phyloP scores from a whole-genome alignment of 2,113 vertebrate genomes.

The Leuciscus idus region DNA sequence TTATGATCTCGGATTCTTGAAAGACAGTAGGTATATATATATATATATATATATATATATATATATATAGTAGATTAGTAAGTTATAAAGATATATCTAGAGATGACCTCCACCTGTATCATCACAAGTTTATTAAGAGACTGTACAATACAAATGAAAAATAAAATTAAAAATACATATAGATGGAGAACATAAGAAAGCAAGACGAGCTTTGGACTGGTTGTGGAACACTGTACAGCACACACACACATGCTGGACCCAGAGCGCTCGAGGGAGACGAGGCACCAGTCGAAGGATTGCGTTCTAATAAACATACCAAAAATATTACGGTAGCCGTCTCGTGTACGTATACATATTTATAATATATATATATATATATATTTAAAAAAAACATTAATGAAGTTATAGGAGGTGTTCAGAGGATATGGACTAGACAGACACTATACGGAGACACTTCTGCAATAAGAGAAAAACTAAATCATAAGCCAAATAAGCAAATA shows the following conservation, averaged over 20 bases:
- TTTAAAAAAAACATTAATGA: constrained; percentile 87
- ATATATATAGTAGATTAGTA: background rate
- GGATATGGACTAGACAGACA: constrained; percentile 86
- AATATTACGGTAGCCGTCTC: constrained; percentile 89
- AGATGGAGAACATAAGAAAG: constrained; percentile 94
- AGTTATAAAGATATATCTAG: background rate
- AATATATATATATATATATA: constrained; percentile 80
- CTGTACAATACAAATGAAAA: constrained; percentile 99
- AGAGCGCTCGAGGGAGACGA: background rate
- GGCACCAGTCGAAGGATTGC: constrained; percentile 67
- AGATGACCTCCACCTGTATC: constrained; percentile 60
- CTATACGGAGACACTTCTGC: constrained; percentile 74
- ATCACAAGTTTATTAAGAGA: constrained; percentile 99
- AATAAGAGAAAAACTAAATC: constrained; percentile 80
- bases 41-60: no score
- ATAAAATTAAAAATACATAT: constrained; percentile 89
- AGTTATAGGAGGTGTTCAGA: constrained; percentile 88
- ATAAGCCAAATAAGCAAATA: constrained; percentile 44
- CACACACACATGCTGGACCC: constrained; percentile 48
- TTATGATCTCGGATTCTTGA: background rate
- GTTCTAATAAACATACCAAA: constrained; percentile 70
- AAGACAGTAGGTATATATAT: background rate
- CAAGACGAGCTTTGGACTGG: constrained; percentile 83
- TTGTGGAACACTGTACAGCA: constrained; percentile 63
- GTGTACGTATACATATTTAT: constrained; percentile 79